Conservation (phyloP, 1,140 invertebrate genomes). For the Saccostrea glomerata region DNA sequence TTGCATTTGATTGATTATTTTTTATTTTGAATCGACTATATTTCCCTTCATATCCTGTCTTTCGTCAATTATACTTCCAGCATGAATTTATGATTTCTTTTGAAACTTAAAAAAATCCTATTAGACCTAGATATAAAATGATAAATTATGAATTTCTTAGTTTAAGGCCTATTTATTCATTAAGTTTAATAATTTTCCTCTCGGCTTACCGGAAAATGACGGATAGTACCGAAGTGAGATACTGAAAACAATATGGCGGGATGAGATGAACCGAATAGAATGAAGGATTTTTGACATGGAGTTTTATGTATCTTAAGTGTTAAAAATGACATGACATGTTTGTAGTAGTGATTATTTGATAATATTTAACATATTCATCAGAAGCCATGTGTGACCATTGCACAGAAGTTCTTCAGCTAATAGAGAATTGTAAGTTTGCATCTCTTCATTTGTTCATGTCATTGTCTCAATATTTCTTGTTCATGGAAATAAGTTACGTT, state of each 20-base stretch:
- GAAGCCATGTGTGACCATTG: slow-evolving; percentile 78
- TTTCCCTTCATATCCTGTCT: too few relatives aligned
- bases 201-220: slow-evolving; percentile 30
- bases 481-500: too few relatives aligned
- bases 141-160: neutral
- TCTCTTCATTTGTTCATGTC: neutral
- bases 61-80: too few relatives aligned
- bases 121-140: neutral
- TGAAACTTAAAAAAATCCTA: too few relatives aligned
- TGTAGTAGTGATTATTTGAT: neutral
- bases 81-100: too few relatives aligned
- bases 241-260: slow-evolving; percentile 49
- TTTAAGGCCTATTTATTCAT: neutral
- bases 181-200: neutral
- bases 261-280: slow-evolving; percentile 30
- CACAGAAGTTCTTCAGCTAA: slow-evolving; percentile 74
- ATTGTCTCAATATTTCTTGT: neutral
- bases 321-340: slow-evolving; percentile 17
- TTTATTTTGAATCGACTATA: too few relatives aligned
- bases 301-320: neutral
- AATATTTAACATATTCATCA: neutral
- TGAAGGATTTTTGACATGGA: slow-evolving; percentile 1
- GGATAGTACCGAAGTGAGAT: slow-evolving; percentile 9
- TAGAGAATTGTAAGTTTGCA: slow-evolving; percentile 75
- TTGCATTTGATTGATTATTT: too few relatives aligned